These are phyloP conservation scores for Coremacera marginata DNA, from an alignment of 2,888 invertebrate species.

Conservation along the genomic window DNA sequence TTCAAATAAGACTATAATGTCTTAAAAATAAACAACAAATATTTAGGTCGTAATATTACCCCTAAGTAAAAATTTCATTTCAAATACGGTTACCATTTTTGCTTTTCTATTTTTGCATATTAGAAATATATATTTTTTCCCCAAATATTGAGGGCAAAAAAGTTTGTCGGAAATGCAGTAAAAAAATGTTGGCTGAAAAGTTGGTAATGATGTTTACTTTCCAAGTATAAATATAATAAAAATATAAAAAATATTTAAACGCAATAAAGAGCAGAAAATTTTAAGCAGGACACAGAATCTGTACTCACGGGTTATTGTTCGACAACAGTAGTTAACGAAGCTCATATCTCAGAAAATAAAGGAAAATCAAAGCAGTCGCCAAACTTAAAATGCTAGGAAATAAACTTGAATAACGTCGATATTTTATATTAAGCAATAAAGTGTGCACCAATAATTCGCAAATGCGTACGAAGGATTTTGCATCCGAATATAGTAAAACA, in stretches of 20 bases:
- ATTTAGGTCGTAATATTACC: too few relatives aligned
- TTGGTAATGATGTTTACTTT: too few relatives aligned
- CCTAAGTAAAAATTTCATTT: too few relatives aligned
- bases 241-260: not conserved
- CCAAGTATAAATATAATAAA: too few relatives aligned
- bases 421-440: constrained; percentile 61
- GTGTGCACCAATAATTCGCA: constrained; percentile 55
- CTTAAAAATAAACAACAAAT: too few relatives aligned
- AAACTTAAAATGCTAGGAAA: constrained; percentile 40
- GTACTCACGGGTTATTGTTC: not conserved
- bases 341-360: not conserved
- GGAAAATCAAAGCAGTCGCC: not conserved
- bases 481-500: not conserved
- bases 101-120: too few relatives aligned
- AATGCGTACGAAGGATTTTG: not conserved
- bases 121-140: too few relatives aligned
- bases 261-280: not conserved
- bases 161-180: too few relatives aligned
- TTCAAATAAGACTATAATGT: too few relatives aligned
- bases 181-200: too few relatives aligned
- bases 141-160: too few relatives aligned
- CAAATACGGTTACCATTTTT: too few relatives aligned
- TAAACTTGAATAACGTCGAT: constrained; percentile 46
- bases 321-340: not conserved
- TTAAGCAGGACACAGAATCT: not conserved